These are phyloP conservation scores for Drosophila vallismaia DNA, from an alignment of 2,888 invertebrate genomes.

Conservation along the genomic window DNA sequence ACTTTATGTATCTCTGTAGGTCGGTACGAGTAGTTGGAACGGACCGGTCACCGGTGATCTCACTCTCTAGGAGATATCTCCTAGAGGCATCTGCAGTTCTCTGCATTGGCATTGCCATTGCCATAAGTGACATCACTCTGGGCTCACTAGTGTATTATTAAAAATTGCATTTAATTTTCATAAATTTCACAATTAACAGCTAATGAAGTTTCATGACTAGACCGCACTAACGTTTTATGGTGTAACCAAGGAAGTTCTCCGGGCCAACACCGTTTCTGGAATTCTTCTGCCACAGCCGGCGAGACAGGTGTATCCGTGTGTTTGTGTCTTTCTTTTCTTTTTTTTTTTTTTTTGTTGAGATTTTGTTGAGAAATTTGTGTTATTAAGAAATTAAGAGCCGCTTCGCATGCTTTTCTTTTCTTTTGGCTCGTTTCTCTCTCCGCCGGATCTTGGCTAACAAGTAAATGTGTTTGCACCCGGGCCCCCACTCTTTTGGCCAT, in stretches of 20 bases:
- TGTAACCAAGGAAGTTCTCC: constrained; percentile 30
- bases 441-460: constrained; percentile 44
- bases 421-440: constrained; percentile 19
- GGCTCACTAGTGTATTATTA: neutral
- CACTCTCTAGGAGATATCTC: constrained; percentile 10
- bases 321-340: constrained; percentile 10
- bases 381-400: constrained; percentile 47
- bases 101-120: too few species aligned
- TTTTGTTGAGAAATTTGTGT: constrained; percentile 39
- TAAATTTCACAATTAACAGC: constrained; percentile 38
- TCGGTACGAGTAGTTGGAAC: constrained; percentile 39
- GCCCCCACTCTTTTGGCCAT: constrained; percentile 24
- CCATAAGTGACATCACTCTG: constrained; percentile 53
- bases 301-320: neutral
- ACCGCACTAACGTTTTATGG: constrained; percentile 20
- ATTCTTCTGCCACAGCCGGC: constrained; percentile 6
- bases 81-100: constrained; percentile 35
- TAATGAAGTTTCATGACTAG: constrained; percentile 46
- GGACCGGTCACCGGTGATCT: constrained; percentile 39
- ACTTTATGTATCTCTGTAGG: constrained; percentile 36
- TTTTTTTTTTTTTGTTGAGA: neutral
- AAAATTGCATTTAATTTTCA: constrained; percentile 20
- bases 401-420: constrained; percentile 43
- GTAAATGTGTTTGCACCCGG: constrained; percentile 30
- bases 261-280: constrained; percentile 9